Percentiles rank a stretch among this genome's conserved stretches.
Evolutionary conservation across 2,113 vertebrate genomes (phyloP).

Genomic region (Alectura lathami): DNA sequence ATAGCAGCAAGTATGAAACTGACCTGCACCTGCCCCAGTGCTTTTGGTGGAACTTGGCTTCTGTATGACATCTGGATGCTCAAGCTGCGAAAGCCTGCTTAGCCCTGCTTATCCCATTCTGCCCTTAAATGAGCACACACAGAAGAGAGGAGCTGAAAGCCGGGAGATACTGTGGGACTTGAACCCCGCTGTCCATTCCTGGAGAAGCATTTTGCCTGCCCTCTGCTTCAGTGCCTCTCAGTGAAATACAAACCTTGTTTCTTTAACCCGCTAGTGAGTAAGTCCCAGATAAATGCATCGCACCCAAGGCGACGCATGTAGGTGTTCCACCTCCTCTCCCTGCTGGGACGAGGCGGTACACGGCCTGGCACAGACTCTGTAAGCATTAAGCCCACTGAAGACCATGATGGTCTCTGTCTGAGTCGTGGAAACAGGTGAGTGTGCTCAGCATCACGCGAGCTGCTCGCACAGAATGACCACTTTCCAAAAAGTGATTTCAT

Average conservation of each 20-base stretch:
- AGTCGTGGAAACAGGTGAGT: not conserved
- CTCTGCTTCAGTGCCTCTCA: not conserved
- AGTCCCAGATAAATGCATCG: not conserved
- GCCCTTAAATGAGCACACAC: not conserved
- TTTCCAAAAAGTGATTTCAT: not conserved
- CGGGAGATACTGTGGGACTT: not conserved
- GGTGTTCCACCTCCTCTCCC: not conserved
- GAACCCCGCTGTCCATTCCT: not conserved
- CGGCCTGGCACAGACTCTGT: not conserved
- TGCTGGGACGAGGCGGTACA: rapidly evolving
- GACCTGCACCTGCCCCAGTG: not conserved
- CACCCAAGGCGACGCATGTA: not conserved
- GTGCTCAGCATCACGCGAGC: not conserved
- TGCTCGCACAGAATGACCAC: not conserved
- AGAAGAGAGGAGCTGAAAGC: not conserved
- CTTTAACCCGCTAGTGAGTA: not conserved
- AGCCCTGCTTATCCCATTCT: not conserved
- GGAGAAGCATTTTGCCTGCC: not conserved
- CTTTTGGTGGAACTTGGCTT: not conserved
- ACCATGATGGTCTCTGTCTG: not conserved
- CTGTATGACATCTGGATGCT: not conserved
- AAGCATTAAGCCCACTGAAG: not conserved
- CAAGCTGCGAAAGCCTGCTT: not conserved
- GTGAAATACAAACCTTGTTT: not conserved
- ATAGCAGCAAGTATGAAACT: not conserved